Conservation (phyloP, 2,113 vertebrate species). For the Sarotherodon lohbergeri region DNA sequence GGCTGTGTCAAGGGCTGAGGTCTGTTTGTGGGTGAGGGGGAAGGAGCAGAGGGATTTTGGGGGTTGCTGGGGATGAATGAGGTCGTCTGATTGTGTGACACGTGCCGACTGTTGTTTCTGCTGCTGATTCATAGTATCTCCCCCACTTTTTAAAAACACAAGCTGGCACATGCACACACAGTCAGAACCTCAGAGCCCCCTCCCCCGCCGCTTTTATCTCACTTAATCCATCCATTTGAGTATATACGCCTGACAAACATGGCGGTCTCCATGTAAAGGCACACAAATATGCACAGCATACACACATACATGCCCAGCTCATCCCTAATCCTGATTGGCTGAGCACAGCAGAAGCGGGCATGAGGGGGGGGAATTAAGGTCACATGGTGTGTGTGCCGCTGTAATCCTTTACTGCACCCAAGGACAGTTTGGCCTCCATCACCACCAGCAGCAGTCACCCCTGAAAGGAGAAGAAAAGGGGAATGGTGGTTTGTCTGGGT, state of each 20-base stretch:
- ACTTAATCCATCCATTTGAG: constrained; percentile 21
- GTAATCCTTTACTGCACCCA: constrained; percentile 65
- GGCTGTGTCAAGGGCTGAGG: constrained; percentile 43
- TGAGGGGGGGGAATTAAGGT: constrained; percentile 66
- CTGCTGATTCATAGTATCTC: constrained; percentile 53
- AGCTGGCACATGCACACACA: constrained; percentile 10
- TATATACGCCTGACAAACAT: background rate
- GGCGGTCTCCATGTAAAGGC: background rate
- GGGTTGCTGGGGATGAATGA: constrained; percentile 57
- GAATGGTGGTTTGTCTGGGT: background rate
- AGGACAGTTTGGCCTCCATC: constrained; percentile 49
- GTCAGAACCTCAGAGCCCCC: background rate
- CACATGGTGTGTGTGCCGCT: constrained; percentile 59
- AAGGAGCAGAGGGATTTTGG: constrained; percentile 30
- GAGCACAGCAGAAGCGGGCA: constrained; percentile 31
- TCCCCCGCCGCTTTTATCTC: background rate
- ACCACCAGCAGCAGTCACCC: background rate
- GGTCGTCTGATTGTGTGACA: constrained; percentile 61
- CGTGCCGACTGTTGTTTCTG: constrained; percentile 52
- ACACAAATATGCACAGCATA: constrained; percentile 14
- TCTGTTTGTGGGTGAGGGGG: constrained; percentile 44
- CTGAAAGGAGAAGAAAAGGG: background rate
- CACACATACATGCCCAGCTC: background rate
- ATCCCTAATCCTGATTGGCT: constrained; percentile 58
- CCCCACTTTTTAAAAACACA: constrained; percentile 19